Evolutionary conservation across 2,888 invertebrate species (phyloP), one percentile per base, ranked within the genome.

Genomic region (Ditula angustiorana): DNA sequence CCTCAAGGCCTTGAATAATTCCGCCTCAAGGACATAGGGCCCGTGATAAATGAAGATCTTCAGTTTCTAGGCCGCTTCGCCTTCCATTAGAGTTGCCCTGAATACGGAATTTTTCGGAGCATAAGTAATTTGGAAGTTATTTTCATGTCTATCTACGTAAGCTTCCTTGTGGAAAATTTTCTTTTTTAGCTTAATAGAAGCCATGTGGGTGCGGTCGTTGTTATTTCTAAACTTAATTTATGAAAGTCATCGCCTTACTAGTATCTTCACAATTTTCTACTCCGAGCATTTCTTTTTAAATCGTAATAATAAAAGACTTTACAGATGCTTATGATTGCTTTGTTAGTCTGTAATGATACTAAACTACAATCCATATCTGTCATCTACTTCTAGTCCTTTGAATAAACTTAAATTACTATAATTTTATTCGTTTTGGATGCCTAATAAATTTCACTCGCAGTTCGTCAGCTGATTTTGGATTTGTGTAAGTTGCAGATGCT

Each of bases 41-140:
- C 77, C 78, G 82, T 85, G 86, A 87, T 85, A 86, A 87, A 90
- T 87, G 84, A 80, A 85, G 86, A 84, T 85, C 80, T 79, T 83
- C 79, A 71, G 79, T 87, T 88, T 88, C 83, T 86, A 86, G 86
- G 87, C 79, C 84, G 76, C 73, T 71, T 70, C 77, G 76, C 77
- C 83, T 76, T 68, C 55, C 67, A 69, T 77, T 77, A 76, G 75
- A 75, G 81, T 74, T 77, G 75, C 71, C 77, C 84, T 78, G 82
- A 85, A 87, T 88, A 83, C 78, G 71, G 75, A 79, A 79, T 82
- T 78, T n/a, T 55, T 49, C 33, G 57, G 50, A 46, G 47, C 59
- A 47, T 53, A 59, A 53, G 56, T 66, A 47, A 61, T 60, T 50
- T 44, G 50, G 30, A 56, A 64, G 56, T 58, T 63, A 53, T 59